phyloP scores from a whole-genome alignment of 2,113 vertebrate genomes.

The Anhinga anhinga region DNA sequence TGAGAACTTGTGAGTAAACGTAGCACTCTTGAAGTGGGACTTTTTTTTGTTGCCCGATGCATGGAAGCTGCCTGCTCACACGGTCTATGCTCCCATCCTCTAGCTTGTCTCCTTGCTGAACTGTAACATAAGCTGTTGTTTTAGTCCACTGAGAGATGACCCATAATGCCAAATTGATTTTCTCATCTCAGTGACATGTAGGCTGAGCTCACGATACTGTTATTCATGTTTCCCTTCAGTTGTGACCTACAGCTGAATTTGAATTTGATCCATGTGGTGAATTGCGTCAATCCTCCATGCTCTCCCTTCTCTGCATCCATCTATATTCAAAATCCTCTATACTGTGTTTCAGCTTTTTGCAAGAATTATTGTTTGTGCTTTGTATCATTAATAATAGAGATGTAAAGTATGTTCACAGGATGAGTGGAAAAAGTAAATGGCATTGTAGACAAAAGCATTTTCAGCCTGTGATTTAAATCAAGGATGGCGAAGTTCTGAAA shows the following conservation, averaged over 20 bases:
- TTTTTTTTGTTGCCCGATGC: background rate
- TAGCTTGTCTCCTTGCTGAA: background rate
- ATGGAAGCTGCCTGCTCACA: background rate
- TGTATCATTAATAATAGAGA: background rate
- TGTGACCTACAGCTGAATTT: background rate
- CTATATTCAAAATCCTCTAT: background rate
- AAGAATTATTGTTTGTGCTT: background rate
- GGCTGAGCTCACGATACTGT: background rate
- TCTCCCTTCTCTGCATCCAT: background rate
- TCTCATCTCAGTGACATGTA: background rate
- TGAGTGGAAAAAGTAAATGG: background rate
- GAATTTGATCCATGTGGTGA: background rate
- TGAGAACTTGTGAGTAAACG: background rate
- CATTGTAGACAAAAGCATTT: background rate
- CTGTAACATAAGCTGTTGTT: background rate
- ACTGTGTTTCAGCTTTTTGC: background rate
- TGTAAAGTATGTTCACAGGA: background rate
- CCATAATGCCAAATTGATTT: background rate
- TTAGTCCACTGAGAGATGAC: background rate
- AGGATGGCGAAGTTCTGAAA: background rate
- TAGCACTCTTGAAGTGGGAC: background rate
- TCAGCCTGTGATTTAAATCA: background rate
- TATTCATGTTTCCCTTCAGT: background rate
- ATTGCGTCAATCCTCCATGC: background rate
- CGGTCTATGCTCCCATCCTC: background rate